phyloP scores from a whole-genome alignment of 23 tunicate species.

The Pegea sp. region DNA sequence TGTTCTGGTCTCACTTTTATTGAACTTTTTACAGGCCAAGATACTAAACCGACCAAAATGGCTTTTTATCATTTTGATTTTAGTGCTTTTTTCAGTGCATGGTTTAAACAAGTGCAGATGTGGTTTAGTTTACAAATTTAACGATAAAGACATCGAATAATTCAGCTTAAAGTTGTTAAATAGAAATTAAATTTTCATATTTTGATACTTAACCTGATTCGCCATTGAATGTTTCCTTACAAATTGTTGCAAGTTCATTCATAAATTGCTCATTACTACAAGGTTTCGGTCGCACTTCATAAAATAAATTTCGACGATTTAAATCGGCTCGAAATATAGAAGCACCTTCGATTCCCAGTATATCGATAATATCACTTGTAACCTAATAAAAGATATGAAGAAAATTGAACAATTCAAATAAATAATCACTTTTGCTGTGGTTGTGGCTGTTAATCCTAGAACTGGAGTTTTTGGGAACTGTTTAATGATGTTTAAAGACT shows the following conservation, averaged over 20 bases:
- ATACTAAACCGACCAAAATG: no score
- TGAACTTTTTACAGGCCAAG: no score
- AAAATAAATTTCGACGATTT: conserved; percentile 40
- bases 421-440: conserved; percentile 33
- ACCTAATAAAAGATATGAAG: conserved; percentile 14
- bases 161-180: no score
- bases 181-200: no score
- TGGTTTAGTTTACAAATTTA: no score
- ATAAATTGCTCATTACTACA: conserved; percentile 13
- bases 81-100: no score
- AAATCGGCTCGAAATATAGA: conserved; percentile 28
- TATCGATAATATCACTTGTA: conserved; percentile 26
- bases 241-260: conserved; percentile 20
- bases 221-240: conserved; percentile 10
- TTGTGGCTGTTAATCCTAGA: conserved; percentile 72
- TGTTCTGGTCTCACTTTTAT: no score
- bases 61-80: no score
- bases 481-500: conserved; percentile 34
- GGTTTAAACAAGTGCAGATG: no score
- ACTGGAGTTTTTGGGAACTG: conserved; percentile 79
- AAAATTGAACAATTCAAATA: not conserved
- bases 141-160: no score
- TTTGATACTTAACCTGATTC: conserved; percentile 45
- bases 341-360: conserved; percentile 40
- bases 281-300: conserved; percentile 51